Conservation (phyloP, 2,113 vertebrate species). For the Cyanocitta stelleri region DNA sequence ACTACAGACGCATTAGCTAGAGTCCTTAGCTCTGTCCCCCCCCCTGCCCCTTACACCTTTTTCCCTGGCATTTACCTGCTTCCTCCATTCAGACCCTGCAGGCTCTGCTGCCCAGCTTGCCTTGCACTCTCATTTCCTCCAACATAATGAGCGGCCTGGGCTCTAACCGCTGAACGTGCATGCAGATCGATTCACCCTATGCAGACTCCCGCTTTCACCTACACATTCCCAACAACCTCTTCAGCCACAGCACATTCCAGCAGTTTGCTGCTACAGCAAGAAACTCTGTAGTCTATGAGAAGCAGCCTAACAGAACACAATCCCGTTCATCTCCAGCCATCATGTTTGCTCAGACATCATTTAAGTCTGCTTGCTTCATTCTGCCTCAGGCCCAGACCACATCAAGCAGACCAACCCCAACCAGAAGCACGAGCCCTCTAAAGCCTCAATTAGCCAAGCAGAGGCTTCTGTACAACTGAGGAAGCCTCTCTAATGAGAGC, state of each 20-base stretch:
- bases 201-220: neutral
- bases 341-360: neutral
- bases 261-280: neutral
- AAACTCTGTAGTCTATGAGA: neutral
- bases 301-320: neutral
- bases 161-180: neutral
- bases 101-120: neutral
- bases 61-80: neutral
- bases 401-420: neutral
- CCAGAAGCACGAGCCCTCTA: neutral
- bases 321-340: neutral
- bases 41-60: neutral
- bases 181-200: fast-evolving
- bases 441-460: neutral
- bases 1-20: neutral
- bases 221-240: neutral
- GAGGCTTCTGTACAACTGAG: neutral
- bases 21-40: neutral
- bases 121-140: neutral
- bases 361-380: neutral
- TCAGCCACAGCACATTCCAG: neutral
- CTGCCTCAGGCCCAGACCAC: neutral
- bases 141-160: fast-evolving
- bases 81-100: neutral
- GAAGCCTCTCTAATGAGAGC: conserved; percentile 25